Evolutionary conservation across 2,888 invertebrate genomes (phyloP), one percentile per base, ranked within the genome.

Genomic region (Mimumesa dahlbomi): DNA sequence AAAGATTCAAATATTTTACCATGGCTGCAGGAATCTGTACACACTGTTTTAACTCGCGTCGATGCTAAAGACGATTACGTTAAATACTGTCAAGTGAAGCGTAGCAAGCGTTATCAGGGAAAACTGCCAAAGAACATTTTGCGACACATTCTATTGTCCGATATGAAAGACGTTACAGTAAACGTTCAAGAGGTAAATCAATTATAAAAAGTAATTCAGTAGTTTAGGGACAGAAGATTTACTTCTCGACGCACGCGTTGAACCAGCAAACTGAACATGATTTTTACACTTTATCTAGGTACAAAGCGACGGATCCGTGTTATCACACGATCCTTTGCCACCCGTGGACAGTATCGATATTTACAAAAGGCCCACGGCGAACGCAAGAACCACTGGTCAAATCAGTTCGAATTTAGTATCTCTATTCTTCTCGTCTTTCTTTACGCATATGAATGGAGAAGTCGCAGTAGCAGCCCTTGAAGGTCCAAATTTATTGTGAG

Each of bases 271-370:
- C n/a, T n/a, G n/a, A n/a, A n/a, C n/a, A n/a, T n/a, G n/a, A n/a
- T n/a, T n/a, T n/a, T n/a, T n/a, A n/a, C n/a, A n/a, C n/a, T n/a
- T n/a, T n/a, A n/a, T n/a, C 82, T 70, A 92, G 91, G 75, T 90
- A 87, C 78, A 91, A 88, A 82, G 82, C 40, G 90, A 90, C 68
- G 91, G 91, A 13, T 91, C 93, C n/a, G 92, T 95, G 53, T 90
- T 95, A 83, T 93, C 93, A 70, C 94, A 94, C 84, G 96, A 96
- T 90, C 96, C 96, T 3, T 89, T 96, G 66, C 96, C 96, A 13
- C 96, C 96, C 0, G 81, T 90, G 38, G 94, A 96, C 89, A 93
- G 94, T 0, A 92, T 95, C 22, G 93, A 94, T 82, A 91, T 94
- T 63, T 96, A 96, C 87, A 91, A 92, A 49, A 92, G 93, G 73